Percentiles rank a stretch among this genome's conserved stretches.
These are phyloP conservation scores for Passerina amoena DNA, from an alignment of 2,113 vertebrate species.

Conservation along the genomic window DNA sequence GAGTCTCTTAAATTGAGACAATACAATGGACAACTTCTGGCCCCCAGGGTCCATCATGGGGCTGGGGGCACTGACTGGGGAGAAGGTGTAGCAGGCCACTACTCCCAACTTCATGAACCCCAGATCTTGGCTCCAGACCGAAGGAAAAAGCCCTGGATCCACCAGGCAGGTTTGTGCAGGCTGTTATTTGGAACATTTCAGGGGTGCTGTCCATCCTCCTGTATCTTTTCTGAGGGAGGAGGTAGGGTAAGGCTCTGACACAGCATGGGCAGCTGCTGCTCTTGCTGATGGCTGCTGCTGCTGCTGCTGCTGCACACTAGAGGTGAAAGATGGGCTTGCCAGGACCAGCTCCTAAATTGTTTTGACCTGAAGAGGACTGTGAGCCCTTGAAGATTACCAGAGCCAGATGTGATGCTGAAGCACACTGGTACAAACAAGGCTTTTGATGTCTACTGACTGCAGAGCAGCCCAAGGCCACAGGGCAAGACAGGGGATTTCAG, in stretches of 20 bases:
- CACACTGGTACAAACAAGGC: not conserved
- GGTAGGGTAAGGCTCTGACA: not conserved
- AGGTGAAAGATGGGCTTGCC: not conserved
- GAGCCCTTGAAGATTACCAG: not conserved
- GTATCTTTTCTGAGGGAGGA: not conserved
- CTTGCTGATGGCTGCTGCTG: not conserved
- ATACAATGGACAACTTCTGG: not conserved
- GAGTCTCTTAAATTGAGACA: not conserved
- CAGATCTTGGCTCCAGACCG: not conserved
- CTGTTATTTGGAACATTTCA: not conserved
- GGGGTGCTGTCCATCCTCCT: not conserved
- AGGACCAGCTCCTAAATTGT: not conserved
- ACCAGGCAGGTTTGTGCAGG: not conserved
- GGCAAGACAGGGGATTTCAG: not conserved
- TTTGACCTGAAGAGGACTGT: not conserved
- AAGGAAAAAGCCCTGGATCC: not conserved
- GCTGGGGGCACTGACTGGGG: not conserved
- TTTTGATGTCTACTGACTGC: not conserved
- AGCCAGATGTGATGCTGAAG: not conserved
- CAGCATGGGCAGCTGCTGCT: rapidly evolving
- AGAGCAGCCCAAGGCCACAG: not conserved
- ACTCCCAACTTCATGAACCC: rapidly evolving
- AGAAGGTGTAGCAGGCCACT: not conserved
- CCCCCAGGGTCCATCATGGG: not conserved
- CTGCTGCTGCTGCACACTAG: not conserved